Evolutionary conservation across 2,113 vertebrate species (phyloP).

Genomic region (Hipposideros armiger): DNA sequence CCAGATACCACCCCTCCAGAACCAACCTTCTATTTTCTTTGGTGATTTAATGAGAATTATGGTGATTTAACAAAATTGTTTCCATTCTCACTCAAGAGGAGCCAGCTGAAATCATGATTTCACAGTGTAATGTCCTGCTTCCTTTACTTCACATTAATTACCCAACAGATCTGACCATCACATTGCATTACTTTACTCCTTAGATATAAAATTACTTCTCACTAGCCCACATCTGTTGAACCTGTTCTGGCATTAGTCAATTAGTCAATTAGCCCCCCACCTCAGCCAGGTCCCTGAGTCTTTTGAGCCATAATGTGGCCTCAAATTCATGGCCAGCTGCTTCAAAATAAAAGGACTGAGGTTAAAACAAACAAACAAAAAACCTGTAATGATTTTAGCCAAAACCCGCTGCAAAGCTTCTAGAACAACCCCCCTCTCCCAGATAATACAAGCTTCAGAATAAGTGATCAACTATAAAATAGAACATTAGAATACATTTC

Average conservation of each 20-base stretch:
- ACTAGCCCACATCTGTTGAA: background rate
- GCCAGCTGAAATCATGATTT: background rate
- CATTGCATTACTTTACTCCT: background rate
- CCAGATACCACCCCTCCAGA: background rate
- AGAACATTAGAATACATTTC: background rate
- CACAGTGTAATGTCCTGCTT: background rate
- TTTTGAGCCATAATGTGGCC: background rate
- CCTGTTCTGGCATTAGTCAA: background rate
- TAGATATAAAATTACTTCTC: background rate
- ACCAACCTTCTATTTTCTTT: background rate
- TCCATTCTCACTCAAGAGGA: background rate
- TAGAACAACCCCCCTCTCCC: background rate
- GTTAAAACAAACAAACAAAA: background rate
- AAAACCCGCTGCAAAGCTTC: slow-evolving; percentile 20
- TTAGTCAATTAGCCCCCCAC: too few relatives aligned
- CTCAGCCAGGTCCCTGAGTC: background rate
- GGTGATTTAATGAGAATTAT: background rate
- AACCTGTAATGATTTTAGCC: slow-evolving; percentile 26
- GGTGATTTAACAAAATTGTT: background rate
- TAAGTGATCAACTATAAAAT: background rate
- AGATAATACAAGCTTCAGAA: slow-evolving; percentile 42
- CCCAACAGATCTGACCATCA: background rate
- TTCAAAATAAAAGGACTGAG: slow-evolving; percentile 37
- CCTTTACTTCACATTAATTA: background rate
- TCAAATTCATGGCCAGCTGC: background rate